Percentiles rank a stretch among this genome's conserved stretches.
These are phyloP conservation scores for Trypoxylon attenuatum DNA, from an alignment of 2,888 invertebrate genomes.

Conservation along the genomic window DNA sequence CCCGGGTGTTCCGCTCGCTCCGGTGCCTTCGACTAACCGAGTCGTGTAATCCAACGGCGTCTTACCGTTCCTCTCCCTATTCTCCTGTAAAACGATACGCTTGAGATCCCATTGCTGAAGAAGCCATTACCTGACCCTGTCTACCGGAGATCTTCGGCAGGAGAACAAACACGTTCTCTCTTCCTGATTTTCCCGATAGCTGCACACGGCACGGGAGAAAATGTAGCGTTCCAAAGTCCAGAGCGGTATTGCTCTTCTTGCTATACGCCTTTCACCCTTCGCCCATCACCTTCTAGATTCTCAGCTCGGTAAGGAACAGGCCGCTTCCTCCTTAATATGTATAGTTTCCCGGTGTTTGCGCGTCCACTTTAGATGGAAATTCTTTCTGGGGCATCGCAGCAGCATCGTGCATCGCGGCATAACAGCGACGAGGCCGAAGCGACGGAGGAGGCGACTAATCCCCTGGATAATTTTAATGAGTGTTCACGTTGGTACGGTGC, in stretches of 20 bases:
- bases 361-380: constrained; percentile 8
- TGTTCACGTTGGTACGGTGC: too few relatives aligned
- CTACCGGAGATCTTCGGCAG: constrained; percentile 41
- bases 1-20: not conserved
- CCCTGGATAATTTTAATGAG: too few relatives aligned
- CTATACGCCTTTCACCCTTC: too few relatives aligned
- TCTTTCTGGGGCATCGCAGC: not conserved
- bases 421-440: too few relatives aligned
- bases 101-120: constrained; percentile 62
- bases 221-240: too few relatives aligned
- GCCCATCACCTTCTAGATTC: too few relatives aligned
- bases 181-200: constrained; percentile 20
- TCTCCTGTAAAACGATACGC: constrained; percentile 65
- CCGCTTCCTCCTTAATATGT: constrained; percentile 15
- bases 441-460: too few relatives aligned
- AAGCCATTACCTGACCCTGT: constrained; percentile 55
- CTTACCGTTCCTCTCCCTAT: constrained; percentile 41
- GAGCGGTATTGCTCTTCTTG: too few relatives aligned
- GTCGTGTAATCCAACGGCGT: constrained; percentile 46
- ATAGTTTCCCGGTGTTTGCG: constrained; percentile 2
- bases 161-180: constrained; percentile 29
- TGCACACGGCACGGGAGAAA: not conserved
- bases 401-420: too few relatives aligned
- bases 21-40: constrained; percentile 28
- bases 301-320: too few relatives aligned